phyloP scores from a whole-genome alignment of 23 tunicate species.

The Halocynthia roretzi region DNA sequence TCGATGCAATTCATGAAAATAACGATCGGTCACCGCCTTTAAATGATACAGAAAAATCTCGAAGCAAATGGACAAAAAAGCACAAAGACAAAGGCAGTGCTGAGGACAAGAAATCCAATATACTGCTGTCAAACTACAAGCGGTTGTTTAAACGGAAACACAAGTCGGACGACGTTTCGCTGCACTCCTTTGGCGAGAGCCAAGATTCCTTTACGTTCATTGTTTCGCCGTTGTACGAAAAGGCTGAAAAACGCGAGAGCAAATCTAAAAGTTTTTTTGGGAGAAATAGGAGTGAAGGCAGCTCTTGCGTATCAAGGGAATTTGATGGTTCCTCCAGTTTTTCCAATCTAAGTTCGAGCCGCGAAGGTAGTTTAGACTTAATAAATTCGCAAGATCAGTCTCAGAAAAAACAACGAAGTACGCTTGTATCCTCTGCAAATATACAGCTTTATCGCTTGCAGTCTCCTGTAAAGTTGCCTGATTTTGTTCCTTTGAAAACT shows the following conservation, averaged over 20 bases:
- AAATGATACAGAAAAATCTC: background rate
- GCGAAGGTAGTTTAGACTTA: background rate
- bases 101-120: conserved; percentile 1
- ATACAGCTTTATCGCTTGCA: no score
- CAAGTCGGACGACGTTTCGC: background rate
- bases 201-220: conserved; percentile 20
- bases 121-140: conserved; percentile 11
- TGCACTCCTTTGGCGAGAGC: background rate
- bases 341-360: background rate
- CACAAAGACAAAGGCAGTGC: background rate
- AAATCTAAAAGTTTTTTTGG: no score
- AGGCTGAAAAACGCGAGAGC: background rate
- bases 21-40: background rate
- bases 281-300: background rate
- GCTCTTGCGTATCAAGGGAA: background rate
- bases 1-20: background rate
- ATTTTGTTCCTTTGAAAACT: no score
- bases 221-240: conserved; percentile 22
- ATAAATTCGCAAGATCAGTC: no score
- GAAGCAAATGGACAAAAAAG: background rate
- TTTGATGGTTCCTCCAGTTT: background rate
- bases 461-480: no score
- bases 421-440: no score
- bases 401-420: no score
- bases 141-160: conserved; percentile 12